Evolutionary conservation across 1,140 invertebrate genomes (phyloP).

Genomic region (Oscheius sp.): DNA sequence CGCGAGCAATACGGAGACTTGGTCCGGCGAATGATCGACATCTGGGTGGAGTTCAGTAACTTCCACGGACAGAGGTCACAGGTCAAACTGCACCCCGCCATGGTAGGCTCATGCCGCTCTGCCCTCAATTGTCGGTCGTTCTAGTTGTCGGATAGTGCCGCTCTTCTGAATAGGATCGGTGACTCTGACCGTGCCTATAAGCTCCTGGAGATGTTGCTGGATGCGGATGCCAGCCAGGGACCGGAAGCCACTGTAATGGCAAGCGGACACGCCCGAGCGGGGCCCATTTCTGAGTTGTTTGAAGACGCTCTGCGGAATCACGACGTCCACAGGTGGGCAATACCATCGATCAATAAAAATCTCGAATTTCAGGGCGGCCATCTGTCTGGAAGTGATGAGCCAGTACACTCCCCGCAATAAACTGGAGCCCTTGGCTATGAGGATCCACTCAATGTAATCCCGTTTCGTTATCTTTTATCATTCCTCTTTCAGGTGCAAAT

Average conservation of each 20-base stretch:
- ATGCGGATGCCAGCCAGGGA: slow-evolving; percentile 8
- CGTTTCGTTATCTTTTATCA: neutral
- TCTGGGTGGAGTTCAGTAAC: slow-evolving; percentile 27
- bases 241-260: slow-evolving; percentile 11
- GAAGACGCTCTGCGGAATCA: slow-evolving; percentile 9
- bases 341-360: neutral
- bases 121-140: neutral
- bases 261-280: slow-evolving; percentile 1
- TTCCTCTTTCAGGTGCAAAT: neutral
- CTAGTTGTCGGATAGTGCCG: slow-evolving; percentile 32
- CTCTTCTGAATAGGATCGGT: slow-evolving; percentile 23
- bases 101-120: neutral
- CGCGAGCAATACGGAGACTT: slow-evolving; percentile 14
- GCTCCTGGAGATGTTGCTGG: slow-evolving; percentile 19
- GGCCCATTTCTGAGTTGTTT: slow-evolving; percentile 20
- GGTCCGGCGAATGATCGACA: slow-evolving; percentile 11
- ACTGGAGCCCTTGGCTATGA: slow-evolving; percentile 16
- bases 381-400: slow-evolving; percentile 15
- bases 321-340: neutral
- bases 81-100: slow-evolving; percentile 9
- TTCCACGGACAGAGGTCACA: slow-evolving; percentile 27
- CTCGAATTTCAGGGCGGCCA: slow-evolving; percentile 3
- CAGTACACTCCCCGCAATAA: neutral
- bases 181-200: slow-evolving; percentile 25
- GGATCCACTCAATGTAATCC: neutral